phyloP scores from a whole-genome alignment of 2,797 vertebrate genomes.

The Sebastes itinus region DNA sequence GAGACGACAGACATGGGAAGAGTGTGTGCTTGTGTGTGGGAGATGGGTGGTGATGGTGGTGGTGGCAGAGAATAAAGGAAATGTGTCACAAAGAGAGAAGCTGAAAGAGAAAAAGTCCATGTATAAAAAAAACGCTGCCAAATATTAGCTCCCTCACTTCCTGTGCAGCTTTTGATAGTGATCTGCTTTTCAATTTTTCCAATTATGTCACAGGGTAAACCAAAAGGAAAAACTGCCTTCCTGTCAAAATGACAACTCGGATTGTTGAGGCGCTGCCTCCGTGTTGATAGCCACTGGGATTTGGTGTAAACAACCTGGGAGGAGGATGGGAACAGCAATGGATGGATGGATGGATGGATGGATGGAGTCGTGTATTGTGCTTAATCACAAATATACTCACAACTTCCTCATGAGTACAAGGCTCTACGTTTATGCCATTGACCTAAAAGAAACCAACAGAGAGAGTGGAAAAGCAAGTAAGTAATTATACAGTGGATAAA shows the following conservation, averaged over 20 bases:
- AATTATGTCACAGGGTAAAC: conserved; percentile 28
- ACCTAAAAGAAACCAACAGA: conserved; percentile 82
- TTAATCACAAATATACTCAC: conserved; percentile 84
- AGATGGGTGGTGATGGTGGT: background rate
- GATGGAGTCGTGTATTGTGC: background rate
- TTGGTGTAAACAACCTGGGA: background rate
- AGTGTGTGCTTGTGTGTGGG: background rate
- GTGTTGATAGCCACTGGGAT: conserved; percentile 10
- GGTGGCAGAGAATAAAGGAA: conserved; percentile 7
- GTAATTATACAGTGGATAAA: background rate
- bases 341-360: background rate
- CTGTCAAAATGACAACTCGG: conserved; percentile 29
- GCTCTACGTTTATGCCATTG: conserved; percentile 94
- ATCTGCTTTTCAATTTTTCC: conserved; percentile 45
- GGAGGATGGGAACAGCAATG: background rate
- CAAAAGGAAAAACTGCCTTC: conserved; percentile 15
- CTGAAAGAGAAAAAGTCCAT: background rate
- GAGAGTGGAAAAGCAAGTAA: conserved; percentile 3
- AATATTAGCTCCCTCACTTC: conserved; percentile 8
- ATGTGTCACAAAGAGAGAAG: conserved; percentile 17
- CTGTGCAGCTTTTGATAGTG: conserved; percentile 6
- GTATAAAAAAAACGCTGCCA: background rate
- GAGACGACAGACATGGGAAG: conserved; percentile 18
- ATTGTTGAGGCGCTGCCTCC: background rate
- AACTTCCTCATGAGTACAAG: conserved; percentile 93